Evolutionary conservation across 2,797 vertebrate species (phyloP).

Genomic region (Thamnophis elegans): DNA sequence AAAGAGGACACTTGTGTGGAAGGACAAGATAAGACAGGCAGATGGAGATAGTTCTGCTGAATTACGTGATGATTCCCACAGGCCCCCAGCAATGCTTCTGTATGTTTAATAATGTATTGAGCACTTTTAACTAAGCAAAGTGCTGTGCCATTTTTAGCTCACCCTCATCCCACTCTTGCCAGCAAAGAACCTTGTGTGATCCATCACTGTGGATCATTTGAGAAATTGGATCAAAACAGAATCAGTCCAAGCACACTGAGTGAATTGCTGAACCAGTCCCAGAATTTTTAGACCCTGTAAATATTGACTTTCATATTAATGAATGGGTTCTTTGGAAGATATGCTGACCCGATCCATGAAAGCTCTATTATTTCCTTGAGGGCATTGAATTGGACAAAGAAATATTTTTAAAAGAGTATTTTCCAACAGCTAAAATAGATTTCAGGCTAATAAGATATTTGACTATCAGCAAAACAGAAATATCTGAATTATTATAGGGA

Average conservation of each 20-base stretch:
- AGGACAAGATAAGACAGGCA: neutral
- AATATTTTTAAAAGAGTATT: neutral
- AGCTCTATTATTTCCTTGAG: neutral
- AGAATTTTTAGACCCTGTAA: neutral
- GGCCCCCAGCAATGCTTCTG: conserved; percentile 9
- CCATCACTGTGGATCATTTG: neutral
- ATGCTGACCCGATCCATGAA: neutral
- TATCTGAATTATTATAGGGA: neutral
- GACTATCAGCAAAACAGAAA: neutral
- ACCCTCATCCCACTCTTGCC: neutral
- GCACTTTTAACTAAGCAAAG: conserved; percentile 1
- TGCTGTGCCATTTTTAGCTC: conserved; percentile 1
- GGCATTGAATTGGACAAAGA: neutral
- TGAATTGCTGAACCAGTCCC: neutral
- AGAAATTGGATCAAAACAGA: neutral
- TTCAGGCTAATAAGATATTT: neutral
- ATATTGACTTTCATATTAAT: neutral
- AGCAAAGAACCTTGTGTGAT: too few species aligned
- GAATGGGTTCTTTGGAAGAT: neutral
- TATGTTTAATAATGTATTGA: conserved; percentile 9
- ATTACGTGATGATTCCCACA: neutral
- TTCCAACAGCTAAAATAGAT: neutral
- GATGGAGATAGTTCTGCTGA: conserved; percentile 8
- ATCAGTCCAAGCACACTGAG: neutral
- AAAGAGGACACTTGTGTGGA: neutral